Evolutionary conservation across 2,113 vertebrate genomes (phyloP), one percentile per base, ranked within the genome.

Genomic region (Mustela nigripes): DNA sequence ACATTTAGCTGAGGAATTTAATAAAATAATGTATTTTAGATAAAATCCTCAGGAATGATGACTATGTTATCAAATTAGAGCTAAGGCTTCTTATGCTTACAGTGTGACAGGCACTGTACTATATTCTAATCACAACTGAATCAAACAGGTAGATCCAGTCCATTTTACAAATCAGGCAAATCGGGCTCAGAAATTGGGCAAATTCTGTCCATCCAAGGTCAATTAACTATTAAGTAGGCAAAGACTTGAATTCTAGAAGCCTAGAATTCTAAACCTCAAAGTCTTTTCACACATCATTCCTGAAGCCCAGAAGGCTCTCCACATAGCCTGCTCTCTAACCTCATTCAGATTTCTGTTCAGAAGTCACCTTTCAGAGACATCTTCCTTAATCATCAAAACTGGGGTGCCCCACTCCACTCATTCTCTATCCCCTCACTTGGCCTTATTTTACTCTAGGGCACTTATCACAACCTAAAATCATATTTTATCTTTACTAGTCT

Each of bases 31-130:
- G 11, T n/a, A 81, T 31, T 62, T 86, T 53, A 82, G 22, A 87
- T 65, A 73, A 74, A 97, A 73, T 42, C 95, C 84, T 95, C 39
- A 92, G 56, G 62, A 94, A 94, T 53, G 19, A 28, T 83, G 58
- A 53, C 62, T 89, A 71, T 91, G 36, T 24, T 63, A 33, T 84
- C 53, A 95, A 95, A 45, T 62, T 14, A 90, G 73, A 93, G 39
- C 21, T 28, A 71, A 76, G 62, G 24, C n/a, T 93, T 89, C 48
- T 39, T 63, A 89, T 67, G 9, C 80, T 60, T 71, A 53, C 15
- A 78, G 26, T 73, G 33, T 28, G 33, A 71, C 0, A 90, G 67
- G 53, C 63, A 86, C 15, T 82, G 11, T 42, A 86, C 15, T 82
- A 8, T 48, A 74, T 6, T 4, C 0, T 39, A 62, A 79, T 16